A percentile compares a stretch with the other conserved stretches of the same genome.
Evolutionary conservation across 2,888 invertebrate species (phyloP).

Genomic region (Rhagium mordax): DNA sequence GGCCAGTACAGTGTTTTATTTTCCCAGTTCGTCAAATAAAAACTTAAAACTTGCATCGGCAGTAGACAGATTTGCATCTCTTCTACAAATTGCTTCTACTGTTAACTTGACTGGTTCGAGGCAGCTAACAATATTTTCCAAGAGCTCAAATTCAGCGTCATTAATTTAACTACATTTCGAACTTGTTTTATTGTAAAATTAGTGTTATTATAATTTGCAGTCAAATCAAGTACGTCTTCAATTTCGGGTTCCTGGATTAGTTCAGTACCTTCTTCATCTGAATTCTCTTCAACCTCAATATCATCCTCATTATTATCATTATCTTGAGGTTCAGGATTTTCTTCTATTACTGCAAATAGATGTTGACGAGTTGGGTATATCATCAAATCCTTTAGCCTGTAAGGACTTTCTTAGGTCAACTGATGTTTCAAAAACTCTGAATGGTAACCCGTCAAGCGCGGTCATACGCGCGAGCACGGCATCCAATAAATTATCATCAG

Average conservation of each 20-base stretch:
- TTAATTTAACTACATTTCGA: conserved; percentile 31
- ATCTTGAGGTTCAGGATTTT: conserved; percentile 16
- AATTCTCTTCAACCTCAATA: conserved; percentile 3
- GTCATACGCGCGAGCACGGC: conserved; percentile 34
- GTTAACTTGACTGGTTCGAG: conserved; percentile 31
- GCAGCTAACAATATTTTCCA: conserved; percentile 10
- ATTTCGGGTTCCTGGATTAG: conserved; percentile 8
- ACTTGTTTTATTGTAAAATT: conserved; percentile 30
- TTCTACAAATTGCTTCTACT: conserved; percentile 30
- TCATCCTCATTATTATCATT: conserved; percentile 17
- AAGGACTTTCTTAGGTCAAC: conserved; percentile 27
- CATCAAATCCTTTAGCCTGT: conserved; percentile 11
- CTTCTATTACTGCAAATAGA: conserved; percentile 16
- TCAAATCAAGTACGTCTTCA: conserved; percentile 28
- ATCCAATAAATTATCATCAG: conserved; percentile 15
- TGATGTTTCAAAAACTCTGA: conserved; percentile 29
- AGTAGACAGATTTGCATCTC: conserved; percentile 29
- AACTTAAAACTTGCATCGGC: conserved; percentile 31
- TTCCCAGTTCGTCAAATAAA: conserved; percentile 24
- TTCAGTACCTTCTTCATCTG: conserved; percentile 19
- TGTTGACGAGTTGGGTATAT: conserved; percentile 10
- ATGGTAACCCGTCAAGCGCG: conserved; percentile 27
- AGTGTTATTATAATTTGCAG: conserved; percentile 18
- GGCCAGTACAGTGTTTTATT: conserved; percentile 15
- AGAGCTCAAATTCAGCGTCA: not conserved